Conservation (phyloP, 2,888 invertebrate genomes). For the Myopa tessellatipennis region DNA sequence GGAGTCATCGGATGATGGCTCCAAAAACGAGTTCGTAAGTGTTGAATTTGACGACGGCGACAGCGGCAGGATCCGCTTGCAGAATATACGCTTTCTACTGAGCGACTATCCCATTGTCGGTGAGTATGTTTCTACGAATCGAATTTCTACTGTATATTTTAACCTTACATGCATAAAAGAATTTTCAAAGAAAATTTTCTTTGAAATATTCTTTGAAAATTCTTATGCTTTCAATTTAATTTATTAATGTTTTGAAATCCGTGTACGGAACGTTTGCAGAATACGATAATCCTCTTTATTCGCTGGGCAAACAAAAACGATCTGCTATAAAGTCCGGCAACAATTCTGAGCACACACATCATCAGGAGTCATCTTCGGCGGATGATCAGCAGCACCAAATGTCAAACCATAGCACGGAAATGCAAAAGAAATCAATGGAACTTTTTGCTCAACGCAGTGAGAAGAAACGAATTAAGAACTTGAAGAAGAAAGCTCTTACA, state of each 20-base stretch:
- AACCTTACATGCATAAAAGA: neutral
- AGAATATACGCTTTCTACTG: conserved; percentile 88
- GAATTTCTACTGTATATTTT: neutral
- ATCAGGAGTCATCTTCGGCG: conserved; percentile 29
- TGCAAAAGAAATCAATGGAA: conserved; percentile 49
- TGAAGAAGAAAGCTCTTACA: conserved; percentile 59
- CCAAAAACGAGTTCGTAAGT: conserved; percentile 77
- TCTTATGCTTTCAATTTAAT: conserved; percentile 26
- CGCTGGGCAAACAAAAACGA: conserved; percentile 64
- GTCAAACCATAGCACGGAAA: conserved; percentile 17
- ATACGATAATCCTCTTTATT: conserved; percentile 66
- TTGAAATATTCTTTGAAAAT: too few relatives aligned
- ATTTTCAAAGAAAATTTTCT: neutral
- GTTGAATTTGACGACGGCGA: conserved; percentile 98
- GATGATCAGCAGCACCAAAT: conserved; percentile 27
- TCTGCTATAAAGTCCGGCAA: conserved; percentile 41
- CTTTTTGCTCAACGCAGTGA: conserved; percentile 62
- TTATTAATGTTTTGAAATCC: conserved; percentile 41
- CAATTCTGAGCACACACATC: conserved; percentile 39
- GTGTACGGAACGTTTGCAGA: conserved; percentile 23
- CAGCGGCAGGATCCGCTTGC: conserved; percentile 88
- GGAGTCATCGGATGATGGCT: conserved; percentile 75
- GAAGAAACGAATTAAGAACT: conserved; percentile 63
- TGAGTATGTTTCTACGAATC: conserved; percentile 66
- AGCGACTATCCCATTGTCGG: conserved; percentile 93